These are phyloP conservation scores for Bicyclus anynana DNA, from an alignment of 1,140 invertebrate genomes.

Conservation along the genomic window DNA sequence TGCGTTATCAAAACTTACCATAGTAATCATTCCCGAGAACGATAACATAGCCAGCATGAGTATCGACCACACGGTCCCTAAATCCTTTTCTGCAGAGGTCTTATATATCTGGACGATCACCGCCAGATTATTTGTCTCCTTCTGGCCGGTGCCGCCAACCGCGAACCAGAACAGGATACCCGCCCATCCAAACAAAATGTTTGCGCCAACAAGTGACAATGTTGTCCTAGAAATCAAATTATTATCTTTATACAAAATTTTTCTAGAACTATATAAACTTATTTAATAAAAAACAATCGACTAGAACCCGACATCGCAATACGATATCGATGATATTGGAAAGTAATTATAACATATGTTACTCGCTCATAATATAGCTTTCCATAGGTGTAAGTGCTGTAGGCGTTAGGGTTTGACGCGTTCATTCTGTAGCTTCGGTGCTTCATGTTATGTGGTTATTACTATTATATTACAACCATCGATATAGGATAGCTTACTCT, in stretches of 20 bases:
- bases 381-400: too few relatives aligned
- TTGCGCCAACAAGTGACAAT: conserved; percentile 31
- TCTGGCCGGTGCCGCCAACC: conserved; percentile 26
- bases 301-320: too few relatives aligned
- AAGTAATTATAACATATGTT: too few relatives aligned
- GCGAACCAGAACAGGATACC: conserved; percentile 50
- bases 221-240: conserved; percentile 43
- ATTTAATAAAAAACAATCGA: too few relatives aligned
- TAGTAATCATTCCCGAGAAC: conserved; percentile 49
- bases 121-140: conserved; percentile 32
- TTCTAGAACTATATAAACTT: too few relatives aligned
- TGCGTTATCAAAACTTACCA: conserved; percentile 36
- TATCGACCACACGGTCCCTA: conserved; percentile 40
- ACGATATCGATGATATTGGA: too few relatives aligned
- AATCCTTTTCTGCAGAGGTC: conserved; percentile 26
- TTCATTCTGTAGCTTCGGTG: too few relatives aligned
- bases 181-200: conserved; percentile 42
- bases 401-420: too few relatives aligned
- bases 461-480: too few relatives aligned
- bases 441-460: too few relatives aligned
- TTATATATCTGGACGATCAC: conserved; percentile 43
- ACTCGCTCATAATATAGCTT: too few relatives aligned
- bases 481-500: too few relatives aligned
- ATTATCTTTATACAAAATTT: not conserved
- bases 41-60: conserved; percentile 40